Conservation (phyloP, 2,888 invertebrate genomes). For the Argyresthia albistria region DNA sequence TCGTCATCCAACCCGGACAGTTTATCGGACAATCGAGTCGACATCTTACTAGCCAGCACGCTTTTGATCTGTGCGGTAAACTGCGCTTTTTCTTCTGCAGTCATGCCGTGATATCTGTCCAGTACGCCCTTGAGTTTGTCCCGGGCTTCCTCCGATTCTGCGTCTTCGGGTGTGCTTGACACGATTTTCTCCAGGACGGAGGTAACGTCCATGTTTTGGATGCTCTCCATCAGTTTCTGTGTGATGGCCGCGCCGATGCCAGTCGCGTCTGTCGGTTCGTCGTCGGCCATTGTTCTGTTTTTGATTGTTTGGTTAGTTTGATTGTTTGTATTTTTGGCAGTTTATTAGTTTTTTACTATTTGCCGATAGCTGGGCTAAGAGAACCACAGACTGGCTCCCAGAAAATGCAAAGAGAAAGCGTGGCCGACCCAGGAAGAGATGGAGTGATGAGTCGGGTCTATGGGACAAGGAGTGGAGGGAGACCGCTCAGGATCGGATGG, state of each 20-base stretch:
- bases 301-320: background rate
- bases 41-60: conserved; percentile 34
- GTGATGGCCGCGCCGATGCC: conserved; percentile 32
- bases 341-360: no score
- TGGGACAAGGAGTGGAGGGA: no score
- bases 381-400: no score
- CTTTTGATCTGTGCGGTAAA: conserved; percentile 47
- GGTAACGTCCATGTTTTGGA: conserved; percentile 45
- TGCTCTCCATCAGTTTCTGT: conserved; percentile 38
- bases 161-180: conserved; percentile 32
- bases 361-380: no score
- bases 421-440: no score
- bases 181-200: conserved; percentile 43
- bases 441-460: no score
- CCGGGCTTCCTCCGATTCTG: conserved; percentile 34
- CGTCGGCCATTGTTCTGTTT: conserved; percentile 22
- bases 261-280: conserved; percentile 16
- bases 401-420: no score
- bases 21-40: conserved; percentile 33
- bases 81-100: conserved; percentile 33
- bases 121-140: conserved; percentile 38
- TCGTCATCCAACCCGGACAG: conserved; percentile 38
- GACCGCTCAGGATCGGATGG: no score
- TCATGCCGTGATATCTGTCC: conserved; percentile 27
- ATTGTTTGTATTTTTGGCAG: background rate